These are phyloP conservation scores for Protosalanx chinensis DNA, from an alignment of 2,797 vertebrate genomes.

Conservation along the genomic window DNA sequence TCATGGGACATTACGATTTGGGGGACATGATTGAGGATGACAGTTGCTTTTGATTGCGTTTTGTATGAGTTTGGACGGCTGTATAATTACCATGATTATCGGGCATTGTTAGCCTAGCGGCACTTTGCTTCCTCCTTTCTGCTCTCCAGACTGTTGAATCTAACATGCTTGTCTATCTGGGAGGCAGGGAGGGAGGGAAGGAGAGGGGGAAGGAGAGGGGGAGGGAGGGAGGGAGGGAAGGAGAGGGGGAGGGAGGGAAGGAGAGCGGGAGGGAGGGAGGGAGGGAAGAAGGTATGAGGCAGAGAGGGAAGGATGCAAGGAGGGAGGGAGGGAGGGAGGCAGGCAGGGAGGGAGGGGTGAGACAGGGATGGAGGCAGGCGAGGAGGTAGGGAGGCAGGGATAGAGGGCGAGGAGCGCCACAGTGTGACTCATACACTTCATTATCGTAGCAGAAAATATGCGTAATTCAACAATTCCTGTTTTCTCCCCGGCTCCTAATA, in stretches of 20 bases:
- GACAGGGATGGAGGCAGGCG: neutral
- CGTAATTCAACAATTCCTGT: neutral
- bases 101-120: constrained; percentile 21
- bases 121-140: neutral
- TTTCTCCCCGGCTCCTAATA: neutral
- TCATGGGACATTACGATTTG: constrained; percentile 21
- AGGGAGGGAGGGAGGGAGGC: neutral
- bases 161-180: neutral
- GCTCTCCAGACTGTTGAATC: neutral
- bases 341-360: neutral
- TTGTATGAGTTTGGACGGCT: constrained; percentile 23
- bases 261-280: neutral
- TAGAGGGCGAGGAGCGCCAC: too few relatives aligned
- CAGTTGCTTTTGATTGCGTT: constrained; percentile 30
- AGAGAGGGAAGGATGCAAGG: too few relatives aligned
- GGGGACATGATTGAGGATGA: constrained; percentile 8
- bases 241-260: neutral
- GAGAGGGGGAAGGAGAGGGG: neutral
- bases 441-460: neutral
- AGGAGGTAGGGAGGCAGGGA: neutral
- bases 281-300: too few relatives aligned
- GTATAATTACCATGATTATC: constrained; percentile 14
- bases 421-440: constrained; percentile 2
- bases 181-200: neutral
- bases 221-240: neutral